Evolutionary conservation across 2,888 invertebrate genomes (phyloP).

Genomic region (Tenodera sinensis): DNA sequence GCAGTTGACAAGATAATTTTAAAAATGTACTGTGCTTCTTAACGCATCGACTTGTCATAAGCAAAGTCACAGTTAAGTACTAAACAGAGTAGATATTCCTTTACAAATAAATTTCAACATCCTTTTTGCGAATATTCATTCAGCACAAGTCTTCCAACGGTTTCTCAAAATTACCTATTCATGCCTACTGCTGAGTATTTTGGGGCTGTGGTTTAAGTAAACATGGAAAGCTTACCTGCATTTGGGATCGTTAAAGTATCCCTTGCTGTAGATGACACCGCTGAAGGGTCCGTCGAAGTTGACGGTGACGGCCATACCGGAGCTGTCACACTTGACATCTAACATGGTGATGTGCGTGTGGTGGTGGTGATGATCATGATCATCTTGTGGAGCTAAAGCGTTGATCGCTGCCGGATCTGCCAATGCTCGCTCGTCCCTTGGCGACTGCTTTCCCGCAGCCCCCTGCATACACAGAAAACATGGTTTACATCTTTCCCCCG

Average conservation of each 20-base stretch:
- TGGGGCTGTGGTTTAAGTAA: neutral
- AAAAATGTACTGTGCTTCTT: no score
- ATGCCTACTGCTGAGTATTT: no score
- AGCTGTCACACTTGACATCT: conserved; percentile 58
- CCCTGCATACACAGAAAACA: conserved; percentile 10
- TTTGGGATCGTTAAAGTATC: conserved; percentile 60
- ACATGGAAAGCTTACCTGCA: conserved; percentile 56
- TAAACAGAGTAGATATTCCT: no score
- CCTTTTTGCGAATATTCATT: no score
- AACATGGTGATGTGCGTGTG: conserved; percentile 55
- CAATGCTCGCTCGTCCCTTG: neutral
- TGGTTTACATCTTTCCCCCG: no score
- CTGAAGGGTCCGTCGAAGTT: conserved; percentile 62
- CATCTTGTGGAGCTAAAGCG: conserved; percentile 20
- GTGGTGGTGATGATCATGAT: conserved; percentile 35
- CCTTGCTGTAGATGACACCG: conserved; percentile 69
- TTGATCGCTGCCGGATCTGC: conserved; percentile 6
- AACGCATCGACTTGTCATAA: no score
- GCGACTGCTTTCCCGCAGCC: conserved; percentile 26
- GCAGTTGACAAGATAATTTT: no score
- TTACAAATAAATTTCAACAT: no score
- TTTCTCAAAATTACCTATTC: no score
- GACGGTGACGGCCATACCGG: conserved; percentile 59
- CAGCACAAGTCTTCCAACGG: no score
- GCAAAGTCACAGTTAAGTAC: no score